Conservation (phyloP, 2,797 vertebrate genomes). For the Danio jaintianensis region DNA sequence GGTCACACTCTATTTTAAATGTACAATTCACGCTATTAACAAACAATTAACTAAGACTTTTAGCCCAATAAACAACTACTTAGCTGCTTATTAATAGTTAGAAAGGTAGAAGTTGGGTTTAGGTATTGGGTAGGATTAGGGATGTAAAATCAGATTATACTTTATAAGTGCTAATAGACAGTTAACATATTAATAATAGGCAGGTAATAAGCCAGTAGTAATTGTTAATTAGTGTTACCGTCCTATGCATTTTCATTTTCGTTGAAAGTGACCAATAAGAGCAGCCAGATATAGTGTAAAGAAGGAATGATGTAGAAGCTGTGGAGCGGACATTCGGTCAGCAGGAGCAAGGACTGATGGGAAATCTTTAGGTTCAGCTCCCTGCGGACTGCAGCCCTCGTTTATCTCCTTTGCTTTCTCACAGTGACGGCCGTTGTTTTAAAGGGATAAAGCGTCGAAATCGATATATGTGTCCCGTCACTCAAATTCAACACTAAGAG, state of each 20-base stretch:
- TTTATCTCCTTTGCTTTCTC: constrained; percentile 61
- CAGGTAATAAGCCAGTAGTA: too few species aligned
- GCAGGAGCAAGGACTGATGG: constrained; percentile 60
- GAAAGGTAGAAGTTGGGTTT: too few species aligned
- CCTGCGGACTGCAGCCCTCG: constrained; percentile 51
- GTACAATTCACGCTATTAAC: too few species aligned
- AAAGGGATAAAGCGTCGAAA: constrained; percentile 69
- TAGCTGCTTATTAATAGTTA: too few species aligned
- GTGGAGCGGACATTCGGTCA: constrained; percentile 17
- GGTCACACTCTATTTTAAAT: too few species aligned
- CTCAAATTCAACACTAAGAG: constrained; percentile 61
- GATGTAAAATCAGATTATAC: too few species aligned
- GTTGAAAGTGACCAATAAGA: not conserved
- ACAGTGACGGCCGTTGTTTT: constrained; percentile 69
- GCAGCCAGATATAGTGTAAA: constrained; percentile 2
- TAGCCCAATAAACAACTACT: too few species aligned
- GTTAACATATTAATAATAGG: too few species aligned
- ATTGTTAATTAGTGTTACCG: too few species aligned
- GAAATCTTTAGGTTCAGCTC: constrained; percentile 65
- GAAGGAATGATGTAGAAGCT: constrained; percentile 7
- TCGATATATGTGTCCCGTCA: constrained; percentile 63
- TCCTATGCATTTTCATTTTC: not conserved
- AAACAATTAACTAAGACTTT: too few species aligned
- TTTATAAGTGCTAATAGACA: too few species aligned
- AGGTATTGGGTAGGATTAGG: too few species aligned